Conservation (phyloP, 2,113 vertebrate genomes). For the Falco punctatus region DNA sequence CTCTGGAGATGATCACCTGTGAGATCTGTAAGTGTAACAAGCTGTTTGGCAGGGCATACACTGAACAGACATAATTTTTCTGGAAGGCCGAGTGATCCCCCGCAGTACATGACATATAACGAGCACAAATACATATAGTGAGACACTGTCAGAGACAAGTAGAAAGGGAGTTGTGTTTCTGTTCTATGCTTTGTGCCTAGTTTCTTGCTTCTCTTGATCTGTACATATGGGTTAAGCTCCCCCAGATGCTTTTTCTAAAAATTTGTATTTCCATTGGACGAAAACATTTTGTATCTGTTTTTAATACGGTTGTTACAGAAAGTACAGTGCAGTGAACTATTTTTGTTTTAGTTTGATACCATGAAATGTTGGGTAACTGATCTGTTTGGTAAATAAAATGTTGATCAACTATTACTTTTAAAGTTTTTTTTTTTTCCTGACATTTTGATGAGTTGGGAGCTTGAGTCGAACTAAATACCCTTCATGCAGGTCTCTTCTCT, state of each 20-base stretch:
- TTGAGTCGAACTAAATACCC: background rate
- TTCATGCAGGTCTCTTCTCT: background rate
- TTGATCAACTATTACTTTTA: background rate
- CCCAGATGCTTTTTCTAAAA: constrained; percentile 1
- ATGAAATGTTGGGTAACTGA: constrained; percentile 30
- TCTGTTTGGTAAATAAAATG: constrained; percentile 69
- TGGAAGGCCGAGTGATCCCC: background rate
- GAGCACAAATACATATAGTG: background rate
- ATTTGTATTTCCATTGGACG: constrained; percentile 7
- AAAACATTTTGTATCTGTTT: constrained; percentile 54
- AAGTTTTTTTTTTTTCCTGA: background rate
- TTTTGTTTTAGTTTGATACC: constrained; percentile 34
- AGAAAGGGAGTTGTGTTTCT: background rate
- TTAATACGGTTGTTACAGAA: constrained; percentile 23
- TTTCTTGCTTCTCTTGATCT: background rate
- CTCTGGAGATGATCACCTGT: background rate
- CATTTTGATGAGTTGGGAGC: background rate
- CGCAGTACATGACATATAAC: background rate
- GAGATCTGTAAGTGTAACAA: background rate
- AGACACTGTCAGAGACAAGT: background rate
- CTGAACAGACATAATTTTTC: rapidly evolving
- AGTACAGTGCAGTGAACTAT: constrained; percentile 17
- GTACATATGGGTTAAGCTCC: background rate
- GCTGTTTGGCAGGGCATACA: background rate
- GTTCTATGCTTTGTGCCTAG: background rate